A percentile compares a stretch with the other conserved stretches of the same genome.
Evolutionary conservation across 1,140 invertebrate genomes (phyloP).

Genomic region (Heliconius himera): DNA sequence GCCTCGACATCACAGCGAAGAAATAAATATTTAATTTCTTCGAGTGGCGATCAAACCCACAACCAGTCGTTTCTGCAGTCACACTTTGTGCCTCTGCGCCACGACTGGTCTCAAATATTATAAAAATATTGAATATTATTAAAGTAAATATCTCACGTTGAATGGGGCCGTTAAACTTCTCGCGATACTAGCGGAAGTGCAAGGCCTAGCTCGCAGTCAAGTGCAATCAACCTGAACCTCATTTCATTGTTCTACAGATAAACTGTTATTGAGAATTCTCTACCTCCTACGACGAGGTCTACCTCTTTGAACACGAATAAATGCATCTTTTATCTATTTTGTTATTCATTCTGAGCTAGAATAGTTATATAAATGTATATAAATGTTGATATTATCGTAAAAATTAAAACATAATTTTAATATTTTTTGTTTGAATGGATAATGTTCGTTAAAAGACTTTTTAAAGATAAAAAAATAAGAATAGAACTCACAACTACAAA

Average conservation of each 20-base stretch:
- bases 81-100: no score
- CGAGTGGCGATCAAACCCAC: no score
- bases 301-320: background rate
- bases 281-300: slow-evolving; percentile 37
- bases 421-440: background rate
- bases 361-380: background rate
- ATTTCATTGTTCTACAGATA: slow-evolving; percentile 69
- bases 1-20: no score
- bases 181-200: slow-evolving; percentile 65
- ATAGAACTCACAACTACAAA: no score
- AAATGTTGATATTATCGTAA: background rate
- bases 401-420: background rate
- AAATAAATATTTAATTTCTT: no score
- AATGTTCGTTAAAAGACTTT: no score
- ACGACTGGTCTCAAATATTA: no score
- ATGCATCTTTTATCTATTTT: background rate
- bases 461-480: no score
- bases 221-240: slow-evolving; percentile 72
- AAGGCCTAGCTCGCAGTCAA: slow-evolving; percentile 63
- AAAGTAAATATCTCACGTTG: slow-evolving; percentile 46
- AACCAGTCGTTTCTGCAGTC: no score
- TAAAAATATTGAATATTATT: background rate
- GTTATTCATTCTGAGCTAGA: background rate
- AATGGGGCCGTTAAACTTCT: slow-evolving; percentile 61
- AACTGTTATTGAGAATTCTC: slow-evolving; percentile 40